Conservation (phyloP, 2,113 vertebrate species). For the Dicaeum eximium region DNA sequence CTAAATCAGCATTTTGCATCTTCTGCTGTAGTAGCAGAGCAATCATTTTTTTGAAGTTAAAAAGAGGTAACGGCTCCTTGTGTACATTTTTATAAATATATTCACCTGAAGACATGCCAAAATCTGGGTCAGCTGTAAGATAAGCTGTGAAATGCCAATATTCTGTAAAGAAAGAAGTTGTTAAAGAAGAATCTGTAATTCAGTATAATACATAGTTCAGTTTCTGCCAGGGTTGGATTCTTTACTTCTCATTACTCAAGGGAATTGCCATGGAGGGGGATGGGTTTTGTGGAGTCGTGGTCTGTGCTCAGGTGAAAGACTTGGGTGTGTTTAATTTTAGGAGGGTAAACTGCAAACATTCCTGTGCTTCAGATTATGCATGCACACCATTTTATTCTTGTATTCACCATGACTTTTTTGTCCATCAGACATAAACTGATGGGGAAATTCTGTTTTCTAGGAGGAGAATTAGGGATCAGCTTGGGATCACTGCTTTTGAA, state of each 20-base stretch:
- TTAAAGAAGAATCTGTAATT: background rate
- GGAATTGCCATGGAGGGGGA: background rate
- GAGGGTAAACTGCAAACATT: background rate
- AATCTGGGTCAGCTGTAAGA: background rate
- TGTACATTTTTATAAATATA: background rate
- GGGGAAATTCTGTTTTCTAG: background rate
- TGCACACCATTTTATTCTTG: background rate
- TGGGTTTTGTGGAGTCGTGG: background rate
- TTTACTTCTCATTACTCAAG: background rate
- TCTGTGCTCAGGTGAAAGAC: background rate
- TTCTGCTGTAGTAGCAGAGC: background rate
- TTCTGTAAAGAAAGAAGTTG: background rate
- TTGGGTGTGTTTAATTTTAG: background rate
- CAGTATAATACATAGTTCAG: background rate
- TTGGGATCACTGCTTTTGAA: background rate
- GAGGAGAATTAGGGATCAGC: background rate
- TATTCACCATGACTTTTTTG: background rate
- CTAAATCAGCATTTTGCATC: background rate
- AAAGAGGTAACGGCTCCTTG: background rate
- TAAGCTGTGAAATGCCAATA: background rate
- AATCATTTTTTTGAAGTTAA: background rate
- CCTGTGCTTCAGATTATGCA: background rate
- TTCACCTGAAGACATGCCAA: background rate
- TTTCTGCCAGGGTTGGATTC: background rate
- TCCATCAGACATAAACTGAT: background rate